Conservation (phyloP, 2,797 vertebrate genomes). For the Lacerta viridis region DNA sequence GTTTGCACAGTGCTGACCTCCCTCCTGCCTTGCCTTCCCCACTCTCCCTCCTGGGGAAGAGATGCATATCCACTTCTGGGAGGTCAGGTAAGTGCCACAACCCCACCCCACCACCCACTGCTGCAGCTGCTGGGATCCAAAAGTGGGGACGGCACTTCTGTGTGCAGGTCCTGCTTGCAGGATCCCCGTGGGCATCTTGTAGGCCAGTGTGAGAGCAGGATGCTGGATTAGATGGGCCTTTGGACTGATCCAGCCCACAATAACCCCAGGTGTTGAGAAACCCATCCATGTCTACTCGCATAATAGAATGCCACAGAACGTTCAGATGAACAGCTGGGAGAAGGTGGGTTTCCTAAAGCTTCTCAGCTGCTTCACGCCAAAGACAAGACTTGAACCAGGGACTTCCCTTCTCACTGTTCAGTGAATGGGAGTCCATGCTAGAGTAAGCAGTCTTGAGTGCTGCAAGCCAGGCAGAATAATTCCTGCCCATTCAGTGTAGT, state of each 20-base stretch:
- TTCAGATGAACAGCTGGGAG: background rate
- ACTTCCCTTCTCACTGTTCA: background rate
- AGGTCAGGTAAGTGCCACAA: no score
- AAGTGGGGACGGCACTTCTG: no score
- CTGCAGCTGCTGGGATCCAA: no score
- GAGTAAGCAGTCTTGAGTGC: background rate
- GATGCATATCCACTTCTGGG: no score
- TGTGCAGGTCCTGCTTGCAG: no score
- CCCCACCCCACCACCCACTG: no score
- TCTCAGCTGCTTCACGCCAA: background rate
- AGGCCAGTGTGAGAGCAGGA: no score
- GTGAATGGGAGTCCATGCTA: background rate
- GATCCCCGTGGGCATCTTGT: no score
- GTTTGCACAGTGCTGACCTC: no score
- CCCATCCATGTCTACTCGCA: background rate
- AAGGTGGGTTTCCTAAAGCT: background rate
- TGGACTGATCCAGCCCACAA: background rate
- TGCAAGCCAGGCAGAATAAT: background rate
- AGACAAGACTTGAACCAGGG: background rate
- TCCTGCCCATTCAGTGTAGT: background rate
- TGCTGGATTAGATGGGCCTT: no score
- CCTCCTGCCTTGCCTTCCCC: no score
- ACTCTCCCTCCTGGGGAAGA: no score
- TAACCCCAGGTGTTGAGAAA: background rate
- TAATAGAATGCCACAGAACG: background rate